Evolutionary conservation across 2,113 vertebrate genomes (phyloP).

Genomic region (Dromas ardeola): DNA sequence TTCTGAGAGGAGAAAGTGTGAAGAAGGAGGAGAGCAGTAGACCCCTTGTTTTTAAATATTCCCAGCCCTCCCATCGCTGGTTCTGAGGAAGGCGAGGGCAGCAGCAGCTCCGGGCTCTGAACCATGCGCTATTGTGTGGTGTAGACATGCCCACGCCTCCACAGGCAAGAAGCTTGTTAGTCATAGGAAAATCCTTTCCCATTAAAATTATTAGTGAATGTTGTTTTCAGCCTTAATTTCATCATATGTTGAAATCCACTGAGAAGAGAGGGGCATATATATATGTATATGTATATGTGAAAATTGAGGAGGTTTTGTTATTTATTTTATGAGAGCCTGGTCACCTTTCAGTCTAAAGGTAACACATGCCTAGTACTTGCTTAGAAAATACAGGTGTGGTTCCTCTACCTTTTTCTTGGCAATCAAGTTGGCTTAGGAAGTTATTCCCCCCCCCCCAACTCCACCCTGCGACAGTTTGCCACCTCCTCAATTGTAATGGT

Average conservation of each 20-base stretch:
- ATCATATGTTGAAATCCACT: background rate
- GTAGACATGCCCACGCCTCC: background rate
- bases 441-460: background rate
- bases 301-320: background rate
- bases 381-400: background rate
- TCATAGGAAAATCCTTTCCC: constrained; percentile 3
- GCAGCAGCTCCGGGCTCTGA: background rate
- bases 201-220: background rate
- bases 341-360: background rate
- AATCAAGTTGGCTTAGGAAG: background rate
- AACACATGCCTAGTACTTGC: background rate
- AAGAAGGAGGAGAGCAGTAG: background rate
- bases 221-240: constrained; percentile 1
- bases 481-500: background rate
- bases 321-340: background rate
- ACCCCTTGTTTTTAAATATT: background rate
- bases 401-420: background rate
- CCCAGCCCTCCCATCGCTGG: background rate
- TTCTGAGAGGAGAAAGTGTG: background rate
- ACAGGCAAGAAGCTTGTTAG: background rate
- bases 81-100: background rate
- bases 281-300: background rate
- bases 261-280: background rate
- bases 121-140: background rate
- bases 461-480: background rate